Evolutionary conservation across 2,797 vertebrate genomes (phyloP).

Genomic region (Sibirionetta formosa): DNA sequence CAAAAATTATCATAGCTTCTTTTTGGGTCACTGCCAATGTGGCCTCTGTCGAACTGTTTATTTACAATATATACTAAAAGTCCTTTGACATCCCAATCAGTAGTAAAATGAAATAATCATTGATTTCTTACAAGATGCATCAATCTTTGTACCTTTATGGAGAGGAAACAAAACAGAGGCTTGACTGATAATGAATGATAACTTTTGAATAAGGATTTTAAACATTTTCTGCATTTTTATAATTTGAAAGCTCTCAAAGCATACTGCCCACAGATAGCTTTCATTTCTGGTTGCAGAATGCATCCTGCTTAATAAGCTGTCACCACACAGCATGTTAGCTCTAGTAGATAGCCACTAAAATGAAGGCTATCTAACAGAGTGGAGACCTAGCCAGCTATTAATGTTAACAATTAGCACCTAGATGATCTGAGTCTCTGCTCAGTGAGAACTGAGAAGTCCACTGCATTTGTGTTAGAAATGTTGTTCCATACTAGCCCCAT

Average conservation of each 20-base stretch:
- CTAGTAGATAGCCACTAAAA: neutral
- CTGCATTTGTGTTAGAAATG: neutral
- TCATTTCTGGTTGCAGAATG: neutral
- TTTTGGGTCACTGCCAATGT: neutral
- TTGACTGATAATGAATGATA: neutral
- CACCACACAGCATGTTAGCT: neutral
- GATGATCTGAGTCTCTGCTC: neutral
- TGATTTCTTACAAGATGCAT: slow-evolving; percentile 22
- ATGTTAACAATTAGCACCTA: neutral
- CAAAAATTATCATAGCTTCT: neutral
- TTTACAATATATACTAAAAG: slow-evolving; percentile 37
- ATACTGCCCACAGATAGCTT: neutral
- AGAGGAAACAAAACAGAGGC: slow-evolving; percentile 9
- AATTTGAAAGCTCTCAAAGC: neutral
- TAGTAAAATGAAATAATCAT: slow-evolving; percentile 38
- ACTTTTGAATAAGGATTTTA: neutral
- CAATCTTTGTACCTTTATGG: neutral
- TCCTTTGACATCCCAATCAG: neutral
- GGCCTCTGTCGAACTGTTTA: neutral
- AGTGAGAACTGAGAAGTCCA: neutral
- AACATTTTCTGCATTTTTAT: neutral
- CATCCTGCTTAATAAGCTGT: neutral
- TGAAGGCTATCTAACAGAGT: neutral
- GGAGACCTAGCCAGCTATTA: neutral
- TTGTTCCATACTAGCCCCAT: neutral